A percentile compares a stretch with the other conserved stretches of the same genome.
Evolutionary conservation across 2,888 invertebrate species (phyloP).

Genomic region (Halictus ligatus): DNA sequence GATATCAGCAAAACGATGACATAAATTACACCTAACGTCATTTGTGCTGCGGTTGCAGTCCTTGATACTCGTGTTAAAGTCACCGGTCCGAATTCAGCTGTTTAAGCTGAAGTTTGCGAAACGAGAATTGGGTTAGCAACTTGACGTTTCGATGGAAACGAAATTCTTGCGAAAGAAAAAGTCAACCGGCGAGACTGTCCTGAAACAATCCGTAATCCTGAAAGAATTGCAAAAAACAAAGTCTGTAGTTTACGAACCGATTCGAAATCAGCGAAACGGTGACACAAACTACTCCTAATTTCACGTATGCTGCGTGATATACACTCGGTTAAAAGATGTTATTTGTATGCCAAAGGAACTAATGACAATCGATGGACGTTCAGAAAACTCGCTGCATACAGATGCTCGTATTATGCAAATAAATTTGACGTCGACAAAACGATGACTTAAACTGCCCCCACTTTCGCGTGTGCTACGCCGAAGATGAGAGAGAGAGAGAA

Average conservation of each 20-base stretch:
- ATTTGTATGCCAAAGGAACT: background rate
- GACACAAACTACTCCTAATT: background rate
- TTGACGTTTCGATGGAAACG: background rate
- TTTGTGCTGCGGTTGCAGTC: background rate
- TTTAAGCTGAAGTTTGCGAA: background rate
- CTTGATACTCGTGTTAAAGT: background rate
- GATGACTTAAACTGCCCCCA: background rate
- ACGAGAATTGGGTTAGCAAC: background rate
- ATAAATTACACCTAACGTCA: too few relatives aligned
- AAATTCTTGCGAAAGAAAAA: background rate
- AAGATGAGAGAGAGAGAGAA: background rate
- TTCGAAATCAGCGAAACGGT: background rate
- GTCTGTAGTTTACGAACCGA: background rate
- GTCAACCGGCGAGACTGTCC: background rate
- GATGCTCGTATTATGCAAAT: background rate
- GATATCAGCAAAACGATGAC: too few relatives aligned
- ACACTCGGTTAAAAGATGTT: background rate
- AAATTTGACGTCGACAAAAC: background rate
- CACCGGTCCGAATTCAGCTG: background rate
- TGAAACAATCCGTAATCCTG: background rate
- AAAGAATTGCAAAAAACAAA: background rate
- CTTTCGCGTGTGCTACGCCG: background rate
- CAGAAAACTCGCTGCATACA: background rate
- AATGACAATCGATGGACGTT: constrained; percentile 5
- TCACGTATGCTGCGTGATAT: background rate